phyloP scores from a whole-genome alignment of 2,797 vertebrate species.

The Amphiprion clarkii region DNA sequence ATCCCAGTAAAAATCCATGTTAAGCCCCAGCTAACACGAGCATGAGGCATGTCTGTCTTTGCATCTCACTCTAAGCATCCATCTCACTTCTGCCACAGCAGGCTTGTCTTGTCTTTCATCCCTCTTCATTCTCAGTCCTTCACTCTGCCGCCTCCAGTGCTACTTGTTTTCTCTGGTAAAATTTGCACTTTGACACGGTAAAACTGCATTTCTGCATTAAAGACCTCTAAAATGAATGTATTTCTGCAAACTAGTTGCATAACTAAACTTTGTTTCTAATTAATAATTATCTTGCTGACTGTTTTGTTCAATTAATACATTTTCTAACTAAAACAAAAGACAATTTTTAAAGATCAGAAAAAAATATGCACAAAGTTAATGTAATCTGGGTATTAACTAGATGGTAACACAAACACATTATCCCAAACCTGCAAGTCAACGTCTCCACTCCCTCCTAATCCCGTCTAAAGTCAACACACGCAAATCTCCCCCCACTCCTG shows the following conservation, averaged over 20 bases:
- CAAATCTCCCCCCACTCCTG: neutral
- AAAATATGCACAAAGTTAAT: neutral
- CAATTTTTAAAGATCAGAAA: no score
- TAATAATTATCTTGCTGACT: no score
- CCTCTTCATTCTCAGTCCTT: slow-evolving; percentile 30
- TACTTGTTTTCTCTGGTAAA: slow-evolving; percentile 24
- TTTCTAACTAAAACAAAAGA: no score
- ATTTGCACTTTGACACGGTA: no score
- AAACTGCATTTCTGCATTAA: neutral
- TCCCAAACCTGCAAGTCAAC: neutral
- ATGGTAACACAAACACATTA: slow-evolving; percentile 7
- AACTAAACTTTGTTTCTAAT: no score
- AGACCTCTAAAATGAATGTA: neutral
- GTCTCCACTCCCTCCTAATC: slow-evolving; percentile 35
- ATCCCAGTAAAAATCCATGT: slow-evolving; percentile 32
- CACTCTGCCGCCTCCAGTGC: slow-evolving; percentile 16
- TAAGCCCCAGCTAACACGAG: slow-evolving; percentile 34
- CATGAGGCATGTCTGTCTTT: slow-evolving; percentile 51
- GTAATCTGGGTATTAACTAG: slow-evolving; percentile 1
- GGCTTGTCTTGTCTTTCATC: slow-evolving; percentile 54
- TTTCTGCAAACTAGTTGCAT: neutral
- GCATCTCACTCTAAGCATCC: slow-evolving; percentile 34
- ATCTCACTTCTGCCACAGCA: slow-evolving; percentile 17
- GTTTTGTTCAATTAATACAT: no score
- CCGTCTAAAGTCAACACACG: slow-evolving; percentile 30